Evolutionary conservation across 1,140 invertebrate species (phyloP).

Genomic region (Patella vulgata): DNA sequence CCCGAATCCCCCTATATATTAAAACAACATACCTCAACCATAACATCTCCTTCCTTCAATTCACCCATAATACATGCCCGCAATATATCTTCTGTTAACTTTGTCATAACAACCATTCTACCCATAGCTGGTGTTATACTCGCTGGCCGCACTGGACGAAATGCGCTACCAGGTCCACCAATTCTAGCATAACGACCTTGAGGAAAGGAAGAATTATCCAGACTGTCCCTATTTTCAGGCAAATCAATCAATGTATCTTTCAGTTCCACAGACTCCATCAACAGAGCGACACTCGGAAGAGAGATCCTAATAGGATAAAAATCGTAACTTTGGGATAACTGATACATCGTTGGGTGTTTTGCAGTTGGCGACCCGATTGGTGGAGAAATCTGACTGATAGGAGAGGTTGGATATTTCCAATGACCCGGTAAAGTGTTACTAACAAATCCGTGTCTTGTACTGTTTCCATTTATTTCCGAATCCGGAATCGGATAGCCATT

Average conservation of each 20-base stretch:
- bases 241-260: slow-evolving; percentile 6
- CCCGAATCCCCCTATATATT: no score
- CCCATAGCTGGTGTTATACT: slow-evolving; percentile 4
- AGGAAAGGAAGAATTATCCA: slow-evolving; percentile 12
- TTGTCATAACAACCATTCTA: slow-evolving; percentile 3
- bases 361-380: background rate
- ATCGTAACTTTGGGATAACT: slow-evolving; percentile 21
- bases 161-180: slow-evolving; percentile 49
- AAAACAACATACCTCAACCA: slow-evolving; percentile 30
- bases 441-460: no score
- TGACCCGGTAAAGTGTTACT: slow-evolving; percentile 17
- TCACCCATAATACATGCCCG: slow-evolving; percentile 12
- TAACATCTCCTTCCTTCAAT: slow-evolving; percentile 14
- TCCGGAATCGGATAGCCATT: no score
- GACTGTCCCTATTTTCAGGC: slow-evolving; percentile 4
- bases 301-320: slow-evolving; percentile 14
- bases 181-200: slow-evolving; percentile 37
- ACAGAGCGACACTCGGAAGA: background rate
- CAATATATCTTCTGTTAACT: background rate
- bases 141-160: slow-evolving; percentile 36
- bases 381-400: background rate
- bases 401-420: slow-evolving; percentile 12
- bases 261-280: background rate
- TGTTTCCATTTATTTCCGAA: background rate
- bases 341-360: slow-evolving; percentile 12